A percentile compares a stretch with the other conserved stretches of the same genome.
These are phyloP conservation scores for Operophtera brumata DNA, from an alignment of 2,888 invertebrate species.

Conservation along the genomic window DNA sequence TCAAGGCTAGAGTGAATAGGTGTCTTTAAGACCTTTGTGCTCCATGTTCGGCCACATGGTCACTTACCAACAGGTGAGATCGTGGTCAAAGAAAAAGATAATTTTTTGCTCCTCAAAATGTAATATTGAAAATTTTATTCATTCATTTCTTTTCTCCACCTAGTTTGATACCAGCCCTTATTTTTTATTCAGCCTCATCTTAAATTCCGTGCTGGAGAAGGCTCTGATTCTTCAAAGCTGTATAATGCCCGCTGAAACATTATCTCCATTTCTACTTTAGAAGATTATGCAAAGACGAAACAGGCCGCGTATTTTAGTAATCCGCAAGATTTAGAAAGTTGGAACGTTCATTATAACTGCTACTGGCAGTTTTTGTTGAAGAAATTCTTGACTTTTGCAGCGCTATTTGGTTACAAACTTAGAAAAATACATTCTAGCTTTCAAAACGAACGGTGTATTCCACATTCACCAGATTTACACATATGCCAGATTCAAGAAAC, in stretches of 20 bases:
- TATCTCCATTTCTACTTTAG: neutral
- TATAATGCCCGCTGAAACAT: constrained; percentile 1
- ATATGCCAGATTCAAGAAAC: too few species aligned
- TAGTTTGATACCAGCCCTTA: too few species aligned
- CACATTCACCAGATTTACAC: too few species aligned
- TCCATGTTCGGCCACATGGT: too few species aligned
- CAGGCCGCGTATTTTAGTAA: constrained; percentile 21
- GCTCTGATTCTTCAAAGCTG: constrained; percentile 1
- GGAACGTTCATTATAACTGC: constrained; percentile 44
- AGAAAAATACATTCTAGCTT: neutral
- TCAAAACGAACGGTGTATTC: too few species aligned
- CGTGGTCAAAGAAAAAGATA: too few species aligned
- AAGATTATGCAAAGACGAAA: constrained; percentile 8
- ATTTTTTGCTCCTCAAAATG: too few species aligned
- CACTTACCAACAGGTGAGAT: too few species aligned
- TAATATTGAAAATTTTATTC: too few species aligned
- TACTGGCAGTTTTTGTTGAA: constrained; percentile 14
- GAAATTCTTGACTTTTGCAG: neutral
- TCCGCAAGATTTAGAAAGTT: constrained; percentile 30
- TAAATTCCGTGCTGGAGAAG: neutral
- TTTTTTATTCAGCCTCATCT: neutral
- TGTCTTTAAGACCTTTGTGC: too few species aligned
- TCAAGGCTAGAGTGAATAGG: too few species aligned
- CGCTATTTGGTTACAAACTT: neutral
- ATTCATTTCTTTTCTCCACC: too few species aligned